phyloP scores from a whole-genome alignment of 1,140 invertebrate species.

The Meloidogyne hapla region DNA sequence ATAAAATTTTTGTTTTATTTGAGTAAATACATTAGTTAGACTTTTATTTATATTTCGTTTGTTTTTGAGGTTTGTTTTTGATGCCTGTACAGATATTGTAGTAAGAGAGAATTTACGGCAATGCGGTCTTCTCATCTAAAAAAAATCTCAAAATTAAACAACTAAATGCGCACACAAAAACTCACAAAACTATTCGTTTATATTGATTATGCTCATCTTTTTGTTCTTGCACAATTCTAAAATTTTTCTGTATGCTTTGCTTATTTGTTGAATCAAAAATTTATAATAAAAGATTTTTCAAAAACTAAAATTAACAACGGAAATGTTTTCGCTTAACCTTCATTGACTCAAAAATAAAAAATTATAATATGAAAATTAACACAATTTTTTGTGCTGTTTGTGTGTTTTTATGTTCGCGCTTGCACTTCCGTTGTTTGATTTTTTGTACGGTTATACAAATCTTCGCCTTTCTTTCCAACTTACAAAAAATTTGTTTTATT shows the following conservation, averaged over 20 bases:
- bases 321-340: background rate
- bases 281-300: background rate
- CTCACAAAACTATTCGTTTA: background rate
- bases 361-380: no score
- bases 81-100: conserved; percentile 98
- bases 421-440: background rate
- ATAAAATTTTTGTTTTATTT: no score
- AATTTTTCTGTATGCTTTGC: background rate
- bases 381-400: background rate
- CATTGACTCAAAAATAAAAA: no score
- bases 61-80: conserved; percentile 76
- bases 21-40: no score
- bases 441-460: background rate
- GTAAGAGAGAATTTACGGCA: conserved; percentile 98
- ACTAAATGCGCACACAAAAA: background rate
- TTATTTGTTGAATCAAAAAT: background rate
- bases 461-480: no score
- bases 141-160: background rate
- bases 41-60: background rate
- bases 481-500: no score
- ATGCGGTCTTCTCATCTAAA: conserved; percentile 48
- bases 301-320: background rate
- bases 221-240: background rate
- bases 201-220: background rate
- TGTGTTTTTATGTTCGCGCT: background rate